These are phyloP conservation scores for Pangasius krempfi DNA, from an alignment of 2,797 vertebrate genomes.

Conservation along the genomic window DNA sequence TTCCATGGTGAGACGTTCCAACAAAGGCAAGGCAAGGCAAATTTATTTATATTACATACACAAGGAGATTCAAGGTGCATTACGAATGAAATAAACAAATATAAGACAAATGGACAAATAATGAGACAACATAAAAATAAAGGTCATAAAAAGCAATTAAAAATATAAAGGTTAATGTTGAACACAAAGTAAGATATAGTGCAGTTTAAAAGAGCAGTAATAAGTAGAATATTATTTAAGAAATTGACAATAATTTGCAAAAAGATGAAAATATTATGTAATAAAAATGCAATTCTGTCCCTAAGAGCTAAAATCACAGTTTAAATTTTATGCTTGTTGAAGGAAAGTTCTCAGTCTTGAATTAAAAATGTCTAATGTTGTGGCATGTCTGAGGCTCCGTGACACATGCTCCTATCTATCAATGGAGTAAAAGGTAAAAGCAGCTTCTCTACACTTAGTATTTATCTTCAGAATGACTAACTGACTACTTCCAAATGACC, in stretches of 20 bases:
- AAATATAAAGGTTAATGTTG: background rate
- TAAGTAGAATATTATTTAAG: background rate
- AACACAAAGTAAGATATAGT: background rate
- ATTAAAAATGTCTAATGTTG: no score
- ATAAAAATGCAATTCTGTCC: background rate
- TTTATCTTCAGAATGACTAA: background rate
- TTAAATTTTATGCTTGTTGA: background rate
- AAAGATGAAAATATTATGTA: background rate
- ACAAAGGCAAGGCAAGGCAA: background rate
- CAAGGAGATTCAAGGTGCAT: background rate
- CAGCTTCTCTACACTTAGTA: background rate
- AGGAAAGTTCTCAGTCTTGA: no score
- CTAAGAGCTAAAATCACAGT: background rate
- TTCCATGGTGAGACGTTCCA: background rate
- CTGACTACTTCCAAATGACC: background rate
- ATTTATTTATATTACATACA: background rate
- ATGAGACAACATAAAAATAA: no score
- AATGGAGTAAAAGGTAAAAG: background rate
- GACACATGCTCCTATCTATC: background rate
- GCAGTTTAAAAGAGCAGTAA: background rate
- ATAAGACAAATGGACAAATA: background rate
- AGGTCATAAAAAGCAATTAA: background rate
- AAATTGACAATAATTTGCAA: background rate
- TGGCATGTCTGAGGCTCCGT: background rate
- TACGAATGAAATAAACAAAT: background rate